Evolutionary conservation across 2,888 invertebrate genomes (phyloP), one percentile per base, ranked within the genome.

Genomic region (Aquatica leii): DNA sequence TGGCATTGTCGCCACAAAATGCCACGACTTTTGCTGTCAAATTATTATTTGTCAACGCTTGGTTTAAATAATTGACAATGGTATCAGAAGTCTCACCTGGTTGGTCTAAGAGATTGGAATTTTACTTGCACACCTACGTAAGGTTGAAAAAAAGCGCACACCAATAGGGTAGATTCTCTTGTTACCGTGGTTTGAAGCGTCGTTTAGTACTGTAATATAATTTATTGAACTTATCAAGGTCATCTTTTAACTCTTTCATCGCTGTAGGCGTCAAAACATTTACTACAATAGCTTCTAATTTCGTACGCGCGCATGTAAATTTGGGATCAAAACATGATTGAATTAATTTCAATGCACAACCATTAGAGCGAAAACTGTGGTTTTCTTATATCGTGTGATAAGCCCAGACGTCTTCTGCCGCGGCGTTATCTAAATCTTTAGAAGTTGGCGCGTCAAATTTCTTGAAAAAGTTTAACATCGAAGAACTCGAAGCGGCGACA

Each of bases 111-210:
- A 72, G 34, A 6, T 72, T 70, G 63, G 71, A 59, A 59, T 59
- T 71, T 71, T 14, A 69, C 66, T 64, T 71, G 64, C 43, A n/a
- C n/a, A 2, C 70, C 70, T 59, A 65, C 59, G 24, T 66, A 61
- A 17, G 65, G 61, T 61, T 17, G 37, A 70, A 72, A 74, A n/a
- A 69, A 50, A 74, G 21, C 71, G 62, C 9, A 74, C 60, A 51
- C 71, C 6, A 68, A 75, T 43, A 40, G 75, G 75, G 46, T 62
- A 77, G n/a, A n/a, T n/a, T n/a, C n/a, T n/a, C 41, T 65, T 71
- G 54, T 60, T 57, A 57, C 71, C 71, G 60, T 76, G 73, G 65
- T 77, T 76, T 71, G 73, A n/a, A n/a, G n/a, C n/a, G n/a, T n/a
- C n/a, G n/a, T n/a, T n/a, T n/a, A n/a, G n/a, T n/a, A n/a, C n/a